Conservation (phyloP, 2,797 vertebrate species). For the Rhincodon typus region DNA sequence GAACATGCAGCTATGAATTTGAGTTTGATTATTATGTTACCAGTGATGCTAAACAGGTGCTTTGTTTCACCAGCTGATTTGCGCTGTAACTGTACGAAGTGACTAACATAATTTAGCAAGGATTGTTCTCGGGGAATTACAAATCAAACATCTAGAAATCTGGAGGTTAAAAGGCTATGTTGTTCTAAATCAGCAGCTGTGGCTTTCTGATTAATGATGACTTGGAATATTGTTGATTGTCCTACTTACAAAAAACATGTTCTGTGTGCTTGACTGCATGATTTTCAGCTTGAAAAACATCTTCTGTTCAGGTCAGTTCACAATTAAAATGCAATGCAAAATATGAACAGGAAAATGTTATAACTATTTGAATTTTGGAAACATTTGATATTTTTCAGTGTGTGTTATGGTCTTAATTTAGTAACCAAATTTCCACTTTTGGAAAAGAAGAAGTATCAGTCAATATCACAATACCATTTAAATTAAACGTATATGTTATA, state of each 20-base stretch:
- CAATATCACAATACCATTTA: neutral
- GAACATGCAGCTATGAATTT: neutral
- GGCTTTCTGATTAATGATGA: neutral
- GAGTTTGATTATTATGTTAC: neutral
- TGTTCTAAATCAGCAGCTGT: neutral
- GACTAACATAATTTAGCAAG: neutral
- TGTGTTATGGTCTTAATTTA: neutral
- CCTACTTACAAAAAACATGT: neutral
- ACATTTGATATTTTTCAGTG: neutral
- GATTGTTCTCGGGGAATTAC: neutral
- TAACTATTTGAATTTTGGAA: neutral
- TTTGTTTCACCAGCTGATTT: neutral
- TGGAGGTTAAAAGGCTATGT: neutral
- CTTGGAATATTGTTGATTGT: neutral
- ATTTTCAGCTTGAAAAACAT: neutral
- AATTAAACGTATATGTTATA: neutral
- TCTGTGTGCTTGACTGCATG: neutral
- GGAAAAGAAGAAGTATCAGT: neutral
- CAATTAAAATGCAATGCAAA: neutral
- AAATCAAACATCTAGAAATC: neutral
- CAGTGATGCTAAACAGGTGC: neutral
- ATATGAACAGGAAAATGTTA: neutral
- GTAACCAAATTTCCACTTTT: neutral
- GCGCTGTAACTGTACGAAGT: neutral
- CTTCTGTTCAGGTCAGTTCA: neutral